phyloP scores from a whole-genome alignment of 2,888 invertebrate species.

The Gortyna flavago region DNA sequence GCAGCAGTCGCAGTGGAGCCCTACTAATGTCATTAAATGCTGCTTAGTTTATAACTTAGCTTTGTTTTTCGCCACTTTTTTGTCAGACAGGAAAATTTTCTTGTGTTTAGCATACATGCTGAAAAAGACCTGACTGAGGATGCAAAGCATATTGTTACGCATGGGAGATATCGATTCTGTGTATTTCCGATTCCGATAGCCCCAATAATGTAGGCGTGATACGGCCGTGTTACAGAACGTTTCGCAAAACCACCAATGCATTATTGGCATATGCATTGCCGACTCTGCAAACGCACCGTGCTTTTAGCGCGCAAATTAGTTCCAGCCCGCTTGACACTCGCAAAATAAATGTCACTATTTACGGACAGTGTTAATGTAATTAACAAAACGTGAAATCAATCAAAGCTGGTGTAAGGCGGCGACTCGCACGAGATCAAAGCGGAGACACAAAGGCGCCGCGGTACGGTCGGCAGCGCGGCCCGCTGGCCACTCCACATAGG shows the following conservation, averaged over 20 bases:
- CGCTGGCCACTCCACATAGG: constrained; percentile 62
- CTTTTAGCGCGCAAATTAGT: constrained; percentile 44
- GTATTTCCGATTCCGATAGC: constrained; percentile 10
- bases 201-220: constrained; percentile 21
- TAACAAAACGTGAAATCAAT: constrained; percentile 82
- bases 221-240: constrained; percentile 31
- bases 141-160: not conserved
- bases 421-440: constrained; percentile 78
- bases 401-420: constrained; percentile 74
- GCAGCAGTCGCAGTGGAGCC: not conserved
- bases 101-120: not conserved
- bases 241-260: constrained; percentile 47
- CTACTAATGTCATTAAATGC: constrained; percentile 50
- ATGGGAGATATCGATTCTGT: not conserved
- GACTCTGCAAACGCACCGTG: constrained; percentile 35
- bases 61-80: constrained; percentile 6
- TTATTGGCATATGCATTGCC: constrained; percentile 46
- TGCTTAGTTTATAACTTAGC: constrained; percentile 33
- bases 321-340: constrained; percentile 43
- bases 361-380: constrained; percentile 72
- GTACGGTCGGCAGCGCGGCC: constrained; percentile 65
- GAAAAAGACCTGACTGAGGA: not conserved
- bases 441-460: constrained; percentile 76
- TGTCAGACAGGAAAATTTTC: not conserved
- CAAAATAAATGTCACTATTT: constrained; percentile 65